phyloP scores from a whole-genome alignment of 2,113 vertebrate genomes.

The Hemicordylus capensis region DNA sequence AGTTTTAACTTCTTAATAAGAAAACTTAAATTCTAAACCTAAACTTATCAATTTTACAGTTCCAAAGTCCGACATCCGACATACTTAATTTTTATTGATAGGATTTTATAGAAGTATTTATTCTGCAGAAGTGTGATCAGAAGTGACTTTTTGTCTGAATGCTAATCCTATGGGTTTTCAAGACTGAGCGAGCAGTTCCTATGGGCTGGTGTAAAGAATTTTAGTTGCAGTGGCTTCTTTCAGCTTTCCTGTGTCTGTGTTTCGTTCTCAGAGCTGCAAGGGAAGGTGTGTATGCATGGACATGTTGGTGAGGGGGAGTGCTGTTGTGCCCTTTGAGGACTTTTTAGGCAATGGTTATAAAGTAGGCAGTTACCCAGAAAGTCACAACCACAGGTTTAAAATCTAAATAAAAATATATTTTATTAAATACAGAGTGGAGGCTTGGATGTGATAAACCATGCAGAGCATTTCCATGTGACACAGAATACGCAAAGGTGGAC shows the following conservation, averaged over 20 bases:
- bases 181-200: background rate
- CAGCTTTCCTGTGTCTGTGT: background rate
- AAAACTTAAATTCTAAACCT: slow-evolving; percentile 4
- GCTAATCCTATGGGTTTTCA: background rate
- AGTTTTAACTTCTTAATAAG: slow-evolving; percentile 16
- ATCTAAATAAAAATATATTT: too few species aligned
- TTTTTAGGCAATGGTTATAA: too few species aligned
- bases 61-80: background rate
- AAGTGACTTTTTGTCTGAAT: background rate
- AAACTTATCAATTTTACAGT: background rate
- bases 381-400: too few species aligned
- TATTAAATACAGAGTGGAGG: too few species aligned
- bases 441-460: too few species aligned
- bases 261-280: background rate
- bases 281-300: too few species aligned
- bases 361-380: too few species aligned
- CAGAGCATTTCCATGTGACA: too few species aligned
- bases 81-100: rapidly evolving
- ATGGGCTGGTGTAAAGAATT: background rate
- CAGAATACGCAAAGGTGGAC: too few species aligned
- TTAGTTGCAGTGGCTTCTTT: background rate
- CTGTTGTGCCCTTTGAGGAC: too few species aligned
- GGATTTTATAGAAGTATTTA: background rate
- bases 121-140: background rate
- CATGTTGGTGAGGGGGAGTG: too few species aligned